A percentile compares a stretch with the other conserved stretches of the same genome.
Evolutionary conservation across 2,113 vertebrate genomes (phyloP).

Genomic region (Seriola rivoliana): DNA sequence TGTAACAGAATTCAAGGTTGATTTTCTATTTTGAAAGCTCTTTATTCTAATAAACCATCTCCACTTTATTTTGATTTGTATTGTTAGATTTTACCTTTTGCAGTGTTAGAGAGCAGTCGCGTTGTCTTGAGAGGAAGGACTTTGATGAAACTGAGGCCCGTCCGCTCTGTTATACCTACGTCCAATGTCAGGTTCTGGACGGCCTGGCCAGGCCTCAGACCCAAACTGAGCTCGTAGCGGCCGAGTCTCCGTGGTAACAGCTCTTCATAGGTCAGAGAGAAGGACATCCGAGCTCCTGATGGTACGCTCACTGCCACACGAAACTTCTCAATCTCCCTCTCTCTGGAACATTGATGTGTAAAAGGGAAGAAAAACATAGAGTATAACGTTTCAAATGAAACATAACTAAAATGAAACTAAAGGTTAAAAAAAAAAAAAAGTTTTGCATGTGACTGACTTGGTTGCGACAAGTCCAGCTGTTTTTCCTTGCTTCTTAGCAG

Average conservation of each 20-base stretch:
- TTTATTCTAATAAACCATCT: neutral
- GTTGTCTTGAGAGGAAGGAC: constrained; percentile 84
- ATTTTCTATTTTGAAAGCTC: neutral
- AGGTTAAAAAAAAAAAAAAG: constrained; percentile 2
- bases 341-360: constrained; percentile 67
- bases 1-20: neutral
- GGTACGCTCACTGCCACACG: constrained; percentile 85
- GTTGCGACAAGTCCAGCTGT: constrained; percentile 89
- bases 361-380: constrained; percentile 1
- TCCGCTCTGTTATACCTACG: constrained; percentile 84
- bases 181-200: constrained; percentile 86
- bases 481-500: constrained; percentile 86
- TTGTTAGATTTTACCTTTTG: constrained; percentile 74
- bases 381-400: constrained; percentile 4
- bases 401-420: neutral
- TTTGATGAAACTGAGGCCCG: constrained; percentile 83
- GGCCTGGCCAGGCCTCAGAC: constrained; percentile 81
- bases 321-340: constrained; percentile 88
- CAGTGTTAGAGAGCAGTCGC: constrained; percentile 74
- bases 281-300: constrained; percentile 79
- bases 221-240: constrained; percentile 85
- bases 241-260: constrained; percentile 84
- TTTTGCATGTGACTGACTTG: constrained; percentile 79
- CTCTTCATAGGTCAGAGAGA: constrained; percentile 86
- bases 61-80: neutral